Conservation (phyloP, 1,140 invertebrate species). For the Drosophila ficusphila region DNA sequence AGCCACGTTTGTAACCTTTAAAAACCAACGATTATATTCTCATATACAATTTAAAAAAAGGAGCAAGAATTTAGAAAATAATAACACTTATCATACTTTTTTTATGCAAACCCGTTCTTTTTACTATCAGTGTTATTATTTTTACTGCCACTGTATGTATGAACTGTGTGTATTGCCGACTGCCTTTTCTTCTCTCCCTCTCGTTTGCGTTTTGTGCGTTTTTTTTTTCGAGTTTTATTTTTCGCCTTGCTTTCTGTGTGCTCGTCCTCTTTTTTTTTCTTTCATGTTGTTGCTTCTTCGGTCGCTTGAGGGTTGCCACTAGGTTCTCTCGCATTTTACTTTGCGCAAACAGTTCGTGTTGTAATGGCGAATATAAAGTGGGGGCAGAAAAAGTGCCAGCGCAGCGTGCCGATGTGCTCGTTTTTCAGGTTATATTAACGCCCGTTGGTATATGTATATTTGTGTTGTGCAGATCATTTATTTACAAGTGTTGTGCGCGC, state of each 20-base stretch:
- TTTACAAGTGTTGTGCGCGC: not conserved
- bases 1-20: no score
- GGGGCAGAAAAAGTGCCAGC: conserved; percentile 46
- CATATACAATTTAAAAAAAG: no score
- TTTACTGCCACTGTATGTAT: conserved; percentile 18
- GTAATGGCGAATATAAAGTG: conserved; percentile 41
- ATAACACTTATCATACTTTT: no score
- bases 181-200: conserved; percentile 14
- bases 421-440: conserved; percentile 51
- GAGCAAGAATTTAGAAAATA: no score
- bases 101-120: no score
- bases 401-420: conserved; percentile 45
- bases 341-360: conserved; percentile 34
- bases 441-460: conserved; percentile 8
- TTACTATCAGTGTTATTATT: not conserved
- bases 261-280: conserved; percentile 36
- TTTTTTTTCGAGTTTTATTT: conserved; percentile 54
- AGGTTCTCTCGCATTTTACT: conserved; percentile 37
- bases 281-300: conserved; percentile 43
- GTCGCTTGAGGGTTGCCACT: conserved; percentile 51
- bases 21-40: not conserved
- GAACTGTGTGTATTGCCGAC: conserved; percentile 20
- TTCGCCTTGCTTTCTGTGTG: conserved; percentile 38
- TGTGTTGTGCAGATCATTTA: conserved; percentile 11
- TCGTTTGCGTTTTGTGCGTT: conserved; percentile 31